Percentiles rank a stretch among this genome's conserved stretches.
Evolutionary conservation across 2,888 invertebrate species (phyloP).

Genomic region (Ochropacha duplaris): DNA sequence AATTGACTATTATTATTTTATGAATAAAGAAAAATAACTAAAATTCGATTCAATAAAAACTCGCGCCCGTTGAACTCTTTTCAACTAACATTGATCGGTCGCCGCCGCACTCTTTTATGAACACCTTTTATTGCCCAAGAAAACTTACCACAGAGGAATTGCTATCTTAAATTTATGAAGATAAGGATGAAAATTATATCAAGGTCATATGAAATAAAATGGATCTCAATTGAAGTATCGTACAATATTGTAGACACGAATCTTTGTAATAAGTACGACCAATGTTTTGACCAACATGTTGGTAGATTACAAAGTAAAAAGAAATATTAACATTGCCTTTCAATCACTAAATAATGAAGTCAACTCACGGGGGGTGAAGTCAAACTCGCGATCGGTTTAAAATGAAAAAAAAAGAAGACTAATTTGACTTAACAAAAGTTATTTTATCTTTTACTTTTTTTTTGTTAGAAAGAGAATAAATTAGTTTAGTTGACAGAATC

Average conservation of each 20-base stretch:
- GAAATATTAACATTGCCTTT: too few species aligned
- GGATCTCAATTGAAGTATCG: not conserved
- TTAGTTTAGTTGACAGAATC: too few species aligned
- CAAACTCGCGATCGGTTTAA: too few species aligned
- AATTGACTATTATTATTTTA: too few species aligned
- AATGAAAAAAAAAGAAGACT: too few species aligned
- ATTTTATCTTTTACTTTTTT: too few species aligned
- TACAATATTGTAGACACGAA: not conserved
- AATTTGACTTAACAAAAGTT: too few species aligned
- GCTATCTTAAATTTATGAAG: not conserved
- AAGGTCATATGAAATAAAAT: not conserved
- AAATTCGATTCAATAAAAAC: not conserved
- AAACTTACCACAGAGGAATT: not conserved
- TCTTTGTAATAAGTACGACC: not conserved
- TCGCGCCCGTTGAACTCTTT: slow-evolving; percentile 38
- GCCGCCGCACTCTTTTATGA: slow-evolving; percentile 4
- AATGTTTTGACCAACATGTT: not conserved
- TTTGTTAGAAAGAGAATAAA: too few species aligned
- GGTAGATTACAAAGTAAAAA: too few species aligned
- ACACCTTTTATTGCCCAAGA: not conserved
- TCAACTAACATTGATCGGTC: slow-evolving; percentile 22
- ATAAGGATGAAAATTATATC: not conserved
- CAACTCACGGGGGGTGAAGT: too few species aligned
- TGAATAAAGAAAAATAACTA: too few species aligned
- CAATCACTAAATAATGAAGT: too few species aligned